Conservation (phyloP, 2,888 invertebrate species). For the Drosophila nr. fundita region DNA sequence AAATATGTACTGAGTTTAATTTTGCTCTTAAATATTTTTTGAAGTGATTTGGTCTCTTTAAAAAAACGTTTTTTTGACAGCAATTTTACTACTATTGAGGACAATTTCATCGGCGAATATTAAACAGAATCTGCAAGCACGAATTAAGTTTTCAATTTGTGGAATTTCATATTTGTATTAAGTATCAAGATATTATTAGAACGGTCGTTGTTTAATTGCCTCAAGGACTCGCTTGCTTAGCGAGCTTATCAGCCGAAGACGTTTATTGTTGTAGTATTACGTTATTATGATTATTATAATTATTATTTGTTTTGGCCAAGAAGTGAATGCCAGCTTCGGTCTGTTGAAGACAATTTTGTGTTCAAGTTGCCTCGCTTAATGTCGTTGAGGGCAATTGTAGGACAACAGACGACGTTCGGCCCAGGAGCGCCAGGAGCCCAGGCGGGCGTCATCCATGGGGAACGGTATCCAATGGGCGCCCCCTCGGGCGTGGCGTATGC, state of each 20-base stretch:
- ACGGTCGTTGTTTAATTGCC: not conserved
- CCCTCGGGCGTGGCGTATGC: constrained; percentile 68
- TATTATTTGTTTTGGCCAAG: not conserved
- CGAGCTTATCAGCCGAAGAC: not conserved
- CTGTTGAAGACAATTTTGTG: not conserved
- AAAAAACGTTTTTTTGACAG: not conserved
- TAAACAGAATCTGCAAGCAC: not conserved
- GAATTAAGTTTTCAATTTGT: not conserved
- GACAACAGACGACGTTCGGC: constrained; percentile 45
- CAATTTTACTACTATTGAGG: not conserved
- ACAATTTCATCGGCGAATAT: not conserved
- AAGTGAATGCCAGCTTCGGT: constrained; percentile 37
- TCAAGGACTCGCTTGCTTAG: not conserved
- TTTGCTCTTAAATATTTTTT: not conserved
- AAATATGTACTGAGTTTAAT: not conserved
- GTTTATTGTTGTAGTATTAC: not conserved
- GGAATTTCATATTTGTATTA: not conserved
- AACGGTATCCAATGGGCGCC: constrained; percentile 35
- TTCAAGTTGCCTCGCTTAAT: constrained; percentile 35
- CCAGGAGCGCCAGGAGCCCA: constrained; percentile 14
- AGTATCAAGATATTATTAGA: not conserved
- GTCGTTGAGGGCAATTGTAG: constrained; percentile 76
- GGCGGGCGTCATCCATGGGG: constrained; percentile 45
- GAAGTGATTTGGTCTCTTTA: not conserved
- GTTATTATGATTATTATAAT: constrained; percentile 1